Percentiles rank a stretch among this genome's conserved stretches.
phyloP scores from a whole-genome alignment of 2,888 invertebrate species.

The Itoplectis maculator region DNA sequence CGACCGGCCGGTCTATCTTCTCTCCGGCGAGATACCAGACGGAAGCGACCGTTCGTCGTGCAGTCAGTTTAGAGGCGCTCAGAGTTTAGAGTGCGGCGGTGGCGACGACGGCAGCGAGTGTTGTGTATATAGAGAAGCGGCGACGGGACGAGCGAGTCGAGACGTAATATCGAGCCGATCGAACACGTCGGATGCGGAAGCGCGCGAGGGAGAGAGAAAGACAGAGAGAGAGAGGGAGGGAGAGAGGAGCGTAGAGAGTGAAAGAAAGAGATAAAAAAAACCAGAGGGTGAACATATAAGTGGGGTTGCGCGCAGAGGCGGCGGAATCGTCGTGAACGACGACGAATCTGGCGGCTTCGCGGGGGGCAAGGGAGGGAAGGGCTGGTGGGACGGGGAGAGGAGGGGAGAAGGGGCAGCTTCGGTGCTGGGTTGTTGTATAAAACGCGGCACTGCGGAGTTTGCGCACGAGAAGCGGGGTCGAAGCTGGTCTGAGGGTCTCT shows the following conservation, averaged over 20 bases:
- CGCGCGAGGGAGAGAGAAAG: slow-evolving; percentile 54
- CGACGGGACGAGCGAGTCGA: slow-evolving; percentile 43
- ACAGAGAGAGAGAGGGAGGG: background rate
- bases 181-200: slow-evolving; percentile 70
- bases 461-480: slow-evolving; percentile 57
- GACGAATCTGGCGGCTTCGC: slow-evolving; percentile 29
- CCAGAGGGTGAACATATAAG: slow-evolving; percentile 37
- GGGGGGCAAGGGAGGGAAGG: no score
- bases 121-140: slow-evolving; percentile 26
- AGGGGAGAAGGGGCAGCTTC: no score
- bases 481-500: slow-evolving; percentile 61
- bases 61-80: slow-evolving; percentile 13
- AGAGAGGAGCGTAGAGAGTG: background rate
- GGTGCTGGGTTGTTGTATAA: slow-evolving; percentile 23
- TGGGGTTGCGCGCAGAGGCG: slow-evolving; percentile 46
- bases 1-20: slow-evolving; percentile 18
- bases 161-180: slow-evolving; percentile 68
- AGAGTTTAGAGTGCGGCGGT: slow-evolving; percentile 8
- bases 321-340: slow-evolving; percentile 33
- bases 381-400: no score
- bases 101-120: background rate
- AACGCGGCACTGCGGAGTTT: slow-evolving; percentile 43
- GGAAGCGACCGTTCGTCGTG: background rate
- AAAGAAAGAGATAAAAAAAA: slow-evolving; percentile 17
- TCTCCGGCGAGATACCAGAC: background rate